Evolutionary conservation across 2,797 vertebrate genomes (phyloP), one percentile per base, ranked within the genome.

Genomic region (Macrochelys suwanniensis): DNA sequence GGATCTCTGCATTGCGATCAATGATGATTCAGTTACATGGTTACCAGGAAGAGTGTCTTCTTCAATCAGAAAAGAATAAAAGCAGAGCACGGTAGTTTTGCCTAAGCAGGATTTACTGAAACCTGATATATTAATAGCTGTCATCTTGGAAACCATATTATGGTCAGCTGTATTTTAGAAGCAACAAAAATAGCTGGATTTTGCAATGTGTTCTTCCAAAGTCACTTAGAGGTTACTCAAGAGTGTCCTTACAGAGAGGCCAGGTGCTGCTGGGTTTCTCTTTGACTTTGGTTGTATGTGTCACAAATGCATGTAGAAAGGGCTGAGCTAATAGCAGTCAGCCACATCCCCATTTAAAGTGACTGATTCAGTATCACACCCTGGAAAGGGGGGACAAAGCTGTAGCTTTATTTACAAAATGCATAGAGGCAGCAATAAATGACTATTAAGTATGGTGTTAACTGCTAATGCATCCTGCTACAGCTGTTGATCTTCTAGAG

Each of bases 81-180:
- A 78, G 28, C 12, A 31, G 76, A 50, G 15, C 31, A 7, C 10
- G 13, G 61, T 37, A 37, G 71, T 84, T 97, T 94, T 95, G 82
- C 88, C 50, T 89, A 90, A 89, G 11, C 50, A 79, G 80, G 84
- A 94, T 79, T 89, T 95, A 61, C 56, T 2, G 25, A 92, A 93
- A 89, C 53, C 59, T 93, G 57, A 53, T 78, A 45, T 84, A 82
- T 65, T 45, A 51, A 57, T 12, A 51, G 21, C 11, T 45, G 45
- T 33, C 54, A 57, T 80, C 4, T 42, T 90, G 83, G 83, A 90
- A 87, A 85, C 37, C 49, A 79, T 53, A 47, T 45, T 83, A 13
- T 49, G 1, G 2, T 74, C 80, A 91, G 65, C 89, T 95, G 87
- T 95, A 68, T 91, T 95, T 93, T 56, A 78, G 80, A 19, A 77